Evolutionary conservation across 1,140 invertebrate species (phyloP).

Genomic region (Calliopsis andreniformis): DNA sequence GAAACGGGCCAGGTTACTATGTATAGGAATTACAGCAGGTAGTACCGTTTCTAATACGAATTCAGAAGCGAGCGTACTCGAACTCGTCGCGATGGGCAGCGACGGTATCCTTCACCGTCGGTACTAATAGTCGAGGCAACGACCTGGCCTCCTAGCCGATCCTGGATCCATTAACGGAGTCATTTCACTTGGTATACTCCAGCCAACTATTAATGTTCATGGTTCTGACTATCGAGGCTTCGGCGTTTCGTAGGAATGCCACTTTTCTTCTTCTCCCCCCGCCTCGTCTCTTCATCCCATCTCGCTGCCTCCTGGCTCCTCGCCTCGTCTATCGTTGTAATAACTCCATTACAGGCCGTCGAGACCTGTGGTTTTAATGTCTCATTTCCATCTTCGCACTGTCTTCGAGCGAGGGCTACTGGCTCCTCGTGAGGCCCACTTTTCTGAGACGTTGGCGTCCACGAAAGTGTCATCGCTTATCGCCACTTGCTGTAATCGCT

Average conservation of each 20-base stretch:
- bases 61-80: not conserved
- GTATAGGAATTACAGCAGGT: not conserved
- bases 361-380: slow-evolving; percentile 21
- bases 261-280: not conserved
- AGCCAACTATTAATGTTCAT: slow-evolving; percentile 22
- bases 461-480: slow-evolving; percentile 43
- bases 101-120: not conserved
- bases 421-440: not conserved
- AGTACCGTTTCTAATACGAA: slow-evolving; percentile 4
- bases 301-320: too few species aligned
- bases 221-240: slow-evolving; percentile 23
- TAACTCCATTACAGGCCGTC: slow-evolving; percentile 41
- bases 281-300: too few species aligned
- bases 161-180: slow-evolving; percentile 35
- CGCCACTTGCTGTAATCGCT: slow-evolving; percentile 16
- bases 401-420: not conserved
- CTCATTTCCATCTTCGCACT: slow-evolving; percentile 27
- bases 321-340: slow-evolving; percentile 27
- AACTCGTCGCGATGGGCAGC: not conserved
- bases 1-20: not conserved
- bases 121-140: slow-evolving; percentile 10
- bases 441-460: not conserved
- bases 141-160: slow-evolving; percentile 10
- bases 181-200: slow-evolving; percentile 35
- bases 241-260: slow-evolving; percentile 30